These are phyloP conservation scores for Rambutsinella grinnellia DNA, from an alignment of 2,888 invertebrate genomes.

Conservation along the genomic window DNA sequence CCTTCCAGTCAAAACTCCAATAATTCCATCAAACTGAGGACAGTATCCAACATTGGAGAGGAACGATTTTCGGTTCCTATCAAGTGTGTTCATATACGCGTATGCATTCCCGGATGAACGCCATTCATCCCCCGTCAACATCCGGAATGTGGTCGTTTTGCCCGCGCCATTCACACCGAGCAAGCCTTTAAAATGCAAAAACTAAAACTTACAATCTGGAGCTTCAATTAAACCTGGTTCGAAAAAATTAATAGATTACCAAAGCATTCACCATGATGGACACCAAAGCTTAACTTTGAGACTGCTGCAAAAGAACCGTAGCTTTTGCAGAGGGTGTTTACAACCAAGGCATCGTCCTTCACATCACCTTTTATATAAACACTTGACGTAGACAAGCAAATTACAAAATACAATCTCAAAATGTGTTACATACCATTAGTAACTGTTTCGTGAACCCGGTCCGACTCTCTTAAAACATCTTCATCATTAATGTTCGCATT, in stretches of 20 bases:
- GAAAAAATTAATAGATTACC: conserved; percentile 66
- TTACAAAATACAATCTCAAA: no score
- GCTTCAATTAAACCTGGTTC: no score
- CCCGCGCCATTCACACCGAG: conserved; percentile 73
- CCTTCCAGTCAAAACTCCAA: conserved; percentile 81
- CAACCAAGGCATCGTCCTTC: conserved; percentile 58
- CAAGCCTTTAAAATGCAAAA: no score
- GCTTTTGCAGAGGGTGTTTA: conserved; percentile 60
- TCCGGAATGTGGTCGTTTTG: conserved; percentile 73
- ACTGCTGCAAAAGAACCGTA: conserved; percentile 73
- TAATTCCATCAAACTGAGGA: conserved; percentile 88
- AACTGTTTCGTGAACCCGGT: conserved; percentile 10
- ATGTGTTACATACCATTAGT: neutral
- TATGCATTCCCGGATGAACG: conserved; percentile 70
- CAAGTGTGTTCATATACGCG: neutral
- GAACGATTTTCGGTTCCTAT: neutral
- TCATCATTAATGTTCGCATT: conserved; percentile 5
- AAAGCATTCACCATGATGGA: conserved; percentile 72
- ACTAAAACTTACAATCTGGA: no score
- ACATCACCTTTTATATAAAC: no score
- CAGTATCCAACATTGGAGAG: conserved; percentile 80
- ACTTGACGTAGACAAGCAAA: no score
- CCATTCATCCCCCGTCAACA: conserved; percentile 72
- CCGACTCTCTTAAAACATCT: conserved; percentile 10
- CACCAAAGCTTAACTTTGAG: conserved; percentile 77